A percentile compares a stretch with the other conserved stretches of the same genome.
These are phyloP conservation scores for Platyrinchus mystaceus DNA, from an alignment of 2,797 vertebrate species.

Conservation along the genomic window DNA sequence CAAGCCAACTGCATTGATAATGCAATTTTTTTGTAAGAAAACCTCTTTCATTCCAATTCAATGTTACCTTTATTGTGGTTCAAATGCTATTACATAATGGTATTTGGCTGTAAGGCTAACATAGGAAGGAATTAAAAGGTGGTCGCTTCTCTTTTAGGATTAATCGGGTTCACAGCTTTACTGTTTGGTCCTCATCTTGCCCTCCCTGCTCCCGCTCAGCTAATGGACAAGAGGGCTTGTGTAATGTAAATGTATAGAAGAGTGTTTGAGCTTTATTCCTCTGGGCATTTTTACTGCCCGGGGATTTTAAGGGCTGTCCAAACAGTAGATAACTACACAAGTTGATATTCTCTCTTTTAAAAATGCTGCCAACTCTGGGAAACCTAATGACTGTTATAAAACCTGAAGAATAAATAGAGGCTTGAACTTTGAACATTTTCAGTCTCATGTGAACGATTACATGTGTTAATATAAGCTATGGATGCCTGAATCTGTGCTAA, in stretches of 20 bases:
- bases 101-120: not conserved
- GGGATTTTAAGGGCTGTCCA: not conserved
- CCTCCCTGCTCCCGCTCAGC: not conserved
- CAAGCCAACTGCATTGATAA: not conserved
- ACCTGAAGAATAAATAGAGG: not conserved
- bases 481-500: not conserved
- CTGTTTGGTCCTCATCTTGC: not conserved
- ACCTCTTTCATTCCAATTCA: not conserved
- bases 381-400: not conserved
- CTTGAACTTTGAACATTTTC: not conserved
- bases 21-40: not conserved
- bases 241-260: not conserved
- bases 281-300: not conserved
- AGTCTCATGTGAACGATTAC: not conserved
- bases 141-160: not conserved
- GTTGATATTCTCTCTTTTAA: not conserved
- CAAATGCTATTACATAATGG: slow-evolving; percentile 9
- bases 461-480: not conserved
- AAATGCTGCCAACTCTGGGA: not conserved
- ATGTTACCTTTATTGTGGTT: not conserved
- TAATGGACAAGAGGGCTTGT: not conserved
- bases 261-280: not conserved
- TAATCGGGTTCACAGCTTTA: slow-evolving; percentile 10
- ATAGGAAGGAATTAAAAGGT: slow-evolving; percentile 23
- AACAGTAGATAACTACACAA: not conserved